Evolutionary conservation across 2,888 invertebrate species (phyloP), one percentile per base, ranked within the genome.

Genomic region (Torymus aiolomorphi): DNA sequence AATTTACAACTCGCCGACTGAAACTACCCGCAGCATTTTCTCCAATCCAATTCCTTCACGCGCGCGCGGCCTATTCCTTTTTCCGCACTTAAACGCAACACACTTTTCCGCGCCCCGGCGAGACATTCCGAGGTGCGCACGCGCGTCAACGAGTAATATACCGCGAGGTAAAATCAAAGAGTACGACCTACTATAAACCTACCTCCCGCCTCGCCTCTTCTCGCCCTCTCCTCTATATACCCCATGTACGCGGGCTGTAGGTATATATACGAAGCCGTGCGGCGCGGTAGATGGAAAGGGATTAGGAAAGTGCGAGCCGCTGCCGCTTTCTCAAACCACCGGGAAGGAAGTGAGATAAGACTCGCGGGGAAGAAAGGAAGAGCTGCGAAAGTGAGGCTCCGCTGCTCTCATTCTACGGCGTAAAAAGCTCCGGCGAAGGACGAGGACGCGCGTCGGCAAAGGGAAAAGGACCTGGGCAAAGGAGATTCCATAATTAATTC

Each of bases 401-500:
- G 31, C 31, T 31, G 3, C 31, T 31, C 31, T 31, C 31, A 31
- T 31, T 31, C 31, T 31, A 31, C 31, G 8, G 54, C 54, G 69
- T 52, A 78, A 74, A 69, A 72, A 72, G 73, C 73, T 56, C 61
- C 59, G 54, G 24, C 63, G 63, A 56, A 59, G 62, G 52, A 63
- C 31, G 31, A 5, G 31, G 8, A 8, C 31, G 31, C 31, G 31
- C 20, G 20, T 20, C 20, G 51, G 72, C 61, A 63, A 80, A 75
- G 57, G 69, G 72, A 76, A 65, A 72, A 69, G 72, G 18, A 49
- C 73, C 52, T 12, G 54, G 52, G 71, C 62, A 76, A 81, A 81
- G 71, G 77, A 82, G 84, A 86, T 86, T 85, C 82, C 83, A 83
- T 87, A 88, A 89, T 88, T 88, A 88, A 88, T 89, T 87, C 84